These are phyloP conservation scores for Lutraria rhynchaena DNA, from an alignment of 1,140 invertebrate species.

Conservation along the genomic window DNA sequence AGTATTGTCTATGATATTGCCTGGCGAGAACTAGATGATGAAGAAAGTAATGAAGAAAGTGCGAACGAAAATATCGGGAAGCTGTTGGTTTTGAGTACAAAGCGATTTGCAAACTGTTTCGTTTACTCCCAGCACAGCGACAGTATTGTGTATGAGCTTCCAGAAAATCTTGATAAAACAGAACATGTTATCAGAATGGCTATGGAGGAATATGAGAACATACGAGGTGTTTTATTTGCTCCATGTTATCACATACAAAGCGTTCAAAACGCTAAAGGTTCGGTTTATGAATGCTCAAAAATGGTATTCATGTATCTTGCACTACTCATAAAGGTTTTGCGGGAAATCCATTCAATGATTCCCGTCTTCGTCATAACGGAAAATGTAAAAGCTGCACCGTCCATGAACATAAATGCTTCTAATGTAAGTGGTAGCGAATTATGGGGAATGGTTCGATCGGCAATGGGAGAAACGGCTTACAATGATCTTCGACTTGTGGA, in stretches of 20 bases:
- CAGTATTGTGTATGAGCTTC: neutral
- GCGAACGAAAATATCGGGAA: neutral
- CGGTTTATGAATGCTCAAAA: too few species aligned
- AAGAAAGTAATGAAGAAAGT: neutral
- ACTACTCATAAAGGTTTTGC: too few species aligned
- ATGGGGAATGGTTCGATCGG: constrained; percentile 28
- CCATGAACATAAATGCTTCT: neutral
- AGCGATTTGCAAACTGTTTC: too few species aligned
- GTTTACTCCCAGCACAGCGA: neutral
- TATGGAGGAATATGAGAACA: neutral
- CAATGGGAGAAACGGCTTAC: constrained; percentile 4
- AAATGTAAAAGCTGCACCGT: neutral
- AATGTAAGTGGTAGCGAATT: constrained; percentile 36
- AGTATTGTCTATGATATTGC: constrained; percentile 16
- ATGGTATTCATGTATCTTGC: too few species aligned
- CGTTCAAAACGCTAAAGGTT: too few species aligned
- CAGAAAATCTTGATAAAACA: neutral
- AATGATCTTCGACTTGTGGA: constrained; percentile 19
- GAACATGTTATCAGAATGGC: neutral
- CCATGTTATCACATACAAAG: too few species aligned
- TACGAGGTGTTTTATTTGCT: too few species aligned
- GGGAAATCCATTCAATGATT: too few species aligned
- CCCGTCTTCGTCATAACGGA: neutral
- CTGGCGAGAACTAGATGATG: neutral
- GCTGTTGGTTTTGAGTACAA: too few species aligned